Evolutionary conservation across 1,140 invertebrate species (phyloP).

Genomic region (Eubasilissa regina): DNA sequence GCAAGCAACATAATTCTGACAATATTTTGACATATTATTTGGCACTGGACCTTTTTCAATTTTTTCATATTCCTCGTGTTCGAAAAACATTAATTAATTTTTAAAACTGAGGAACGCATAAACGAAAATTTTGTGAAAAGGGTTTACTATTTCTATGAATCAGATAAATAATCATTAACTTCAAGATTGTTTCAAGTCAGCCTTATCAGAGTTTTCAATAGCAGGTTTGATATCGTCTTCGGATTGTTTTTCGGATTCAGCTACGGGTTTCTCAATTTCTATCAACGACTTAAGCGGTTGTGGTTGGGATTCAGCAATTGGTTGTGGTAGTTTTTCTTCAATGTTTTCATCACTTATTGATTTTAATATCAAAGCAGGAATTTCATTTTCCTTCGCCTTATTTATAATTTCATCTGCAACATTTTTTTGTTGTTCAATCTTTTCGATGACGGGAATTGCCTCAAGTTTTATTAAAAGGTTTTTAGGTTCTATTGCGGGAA

Average conservation of each 20-base stretch:
- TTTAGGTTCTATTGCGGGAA: background rate
- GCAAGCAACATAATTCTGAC: background rate
- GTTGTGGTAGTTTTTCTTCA: background rate
- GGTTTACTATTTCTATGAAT: too few species aligned
- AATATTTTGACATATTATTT: background rate
- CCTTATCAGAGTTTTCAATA: too few species aligned
- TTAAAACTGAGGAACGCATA: too few species aligned
- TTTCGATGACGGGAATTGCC: background rate
- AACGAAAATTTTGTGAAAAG: too few species aligned
- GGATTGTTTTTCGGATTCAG: slow-evolving; percentile 35
- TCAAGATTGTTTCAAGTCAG: too few species aligned
- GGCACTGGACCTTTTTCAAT: background rate
- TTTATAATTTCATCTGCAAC: too few species aligned
- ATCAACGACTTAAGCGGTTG: too few species aligned
- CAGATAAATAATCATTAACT: too few species aligned
- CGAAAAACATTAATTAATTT: too few species aligned
- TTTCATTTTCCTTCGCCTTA: too few species aligned
- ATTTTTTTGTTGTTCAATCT: too few species aligned
- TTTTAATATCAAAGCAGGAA: too few species aligned
- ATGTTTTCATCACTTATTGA: background rate
- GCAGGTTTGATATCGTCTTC: background rate
- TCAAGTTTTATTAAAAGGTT: background rate
- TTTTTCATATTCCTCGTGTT: background rate
- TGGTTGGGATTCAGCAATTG: background rate
- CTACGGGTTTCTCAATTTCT: background rate